phyloP scores from a whole-genome alignment of 2,113 vertebrate species.

The Lanius collurio region DNA sequence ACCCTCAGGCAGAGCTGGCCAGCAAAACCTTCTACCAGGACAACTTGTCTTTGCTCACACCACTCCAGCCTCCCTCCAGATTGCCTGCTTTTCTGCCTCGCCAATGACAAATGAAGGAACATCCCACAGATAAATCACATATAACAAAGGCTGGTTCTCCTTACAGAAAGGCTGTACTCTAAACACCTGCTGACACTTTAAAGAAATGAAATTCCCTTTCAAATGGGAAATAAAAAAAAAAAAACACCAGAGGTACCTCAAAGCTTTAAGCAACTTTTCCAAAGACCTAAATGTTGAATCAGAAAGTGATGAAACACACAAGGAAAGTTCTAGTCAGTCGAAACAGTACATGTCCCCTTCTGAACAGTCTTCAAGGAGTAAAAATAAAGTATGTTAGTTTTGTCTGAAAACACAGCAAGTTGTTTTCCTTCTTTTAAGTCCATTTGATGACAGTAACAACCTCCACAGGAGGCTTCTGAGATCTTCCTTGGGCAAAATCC shows the following conservation, averaged over 20 bases:
- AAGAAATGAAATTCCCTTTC: slow-evolving; percentile 4
- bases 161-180: neutral
- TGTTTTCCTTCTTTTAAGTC: slow-evolving; percentile 2
- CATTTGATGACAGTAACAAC: neutral
- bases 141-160: neutral
- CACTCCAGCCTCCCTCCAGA: neutral
- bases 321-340: neutral
- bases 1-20: neutral
- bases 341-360: neutral
- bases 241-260: neutral
- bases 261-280: slow-evolving; percentile 7
- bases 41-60: neutral
- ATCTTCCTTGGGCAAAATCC: neutral
- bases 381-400: neutral
- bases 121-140: slow-evolving; percentile 16
- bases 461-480: neutral
- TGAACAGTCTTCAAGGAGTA: neutral
- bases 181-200: slow-evolving; percentile 1
- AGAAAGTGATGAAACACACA: slow-evolving; percentile 10
- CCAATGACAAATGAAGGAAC: slow-evolving; percentile 7
- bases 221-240: neutral
- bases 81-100: neutral
- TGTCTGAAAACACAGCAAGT: neutral
- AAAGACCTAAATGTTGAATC: slow-evolving; percentile 3
- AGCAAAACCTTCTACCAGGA: neutral